Conservation (phyloP, 2,113 vertebrate species). For the Acanthisitta chloris region DNA sequence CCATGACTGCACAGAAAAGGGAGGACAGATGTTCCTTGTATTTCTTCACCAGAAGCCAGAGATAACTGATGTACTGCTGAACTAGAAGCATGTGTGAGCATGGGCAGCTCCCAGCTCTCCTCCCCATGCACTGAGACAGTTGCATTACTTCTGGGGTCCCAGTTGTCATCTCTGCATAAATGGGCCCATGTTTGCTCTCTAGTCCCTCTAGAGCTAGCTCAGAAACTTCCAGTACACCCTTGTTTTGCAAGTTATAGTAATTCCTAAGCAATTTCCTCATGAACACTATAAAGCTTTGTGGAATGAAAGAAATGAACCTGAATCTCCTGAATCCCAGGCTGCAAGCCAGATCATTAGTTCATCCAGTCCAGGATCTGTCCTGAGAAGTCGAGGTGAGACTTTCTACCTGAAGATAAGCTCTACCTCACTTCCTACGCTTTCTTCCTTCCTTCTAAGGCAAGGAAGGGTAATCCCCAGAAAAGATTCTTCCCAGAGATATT, state of each 20-base stretch:
- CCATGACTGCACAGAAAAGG: background rate
- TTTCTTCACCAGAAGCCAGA: background rate
- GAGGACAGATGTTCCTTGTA: background rate
- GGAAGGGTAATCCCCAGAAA: background rate
- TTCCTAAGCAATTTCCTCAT: background rate
- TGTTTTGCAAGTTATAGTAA: background rate
- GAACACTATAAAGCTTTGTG: background rate
- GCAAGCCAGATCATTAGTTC: background rate
- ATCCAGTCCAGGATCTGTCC: background rate
- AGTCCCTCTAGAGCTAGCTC: background rate
- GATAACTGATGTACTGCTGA: background rate
- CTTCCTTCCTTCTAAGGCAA: background rate
- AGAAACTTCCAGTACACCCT: background rate
- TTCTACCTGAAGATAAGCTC: background rate
- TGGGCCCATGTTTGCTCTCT: accelerated
- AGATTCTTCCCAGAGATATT: background rate
- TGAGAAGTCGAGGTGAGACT: background rate
- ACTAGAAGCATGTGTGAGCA: background rate
- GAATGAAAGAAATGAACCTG: background rate
- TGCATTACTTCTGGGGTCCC: background rate
- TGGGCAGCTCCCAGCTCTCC: background rate
- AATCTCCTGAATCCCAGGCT: background rate
- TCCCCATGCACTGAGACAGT: background rate
- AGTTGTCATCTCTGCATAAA: background rate
- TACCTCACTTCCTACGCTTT: background rate